Evolutionary conservation across 2,888 invertebrate species (phyloP).

Genomic region (Pasiphila rectangulata): DNA sequence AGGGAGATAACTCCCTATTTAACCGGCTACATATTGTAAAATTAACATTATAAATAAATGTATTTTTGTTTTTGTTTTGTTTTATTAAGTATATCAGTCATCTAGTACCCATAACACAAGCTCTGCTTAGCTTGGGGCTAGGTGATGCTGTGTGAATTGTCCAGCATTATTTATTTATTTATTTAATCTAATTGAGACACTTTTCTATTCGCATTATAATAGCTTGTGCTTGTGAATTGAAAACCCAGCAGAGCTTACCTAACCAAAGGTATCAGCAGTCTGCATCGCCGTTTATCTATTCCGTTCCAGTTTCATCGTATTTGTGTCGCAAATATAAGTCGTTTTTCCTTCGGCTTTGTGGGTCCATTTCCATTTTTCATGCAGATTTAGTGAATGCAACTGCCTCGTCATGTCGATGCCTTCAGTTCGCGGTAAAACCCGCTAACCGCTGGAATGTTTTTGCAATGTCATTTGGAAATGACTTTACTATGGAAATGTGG

Average conservation of each 20-base stretch:
- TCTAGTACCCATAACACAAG: too few relatives aligned
- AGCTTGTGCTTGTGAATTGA: too few relatives aligned
- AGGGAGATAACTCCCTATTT: too few relatives aligned
- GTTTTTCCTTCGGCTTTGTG: slow-evolving; percentile 35
- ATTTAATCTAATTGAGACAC: too few relatives aligned
- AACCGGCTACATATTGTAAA: too few relatives aligned
- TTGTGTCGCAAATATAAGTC: slow-evolving; percentile 38
- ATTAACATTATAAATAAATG: too few relatives aligned
- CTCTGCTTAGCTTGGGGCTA: too few relatives aligned
- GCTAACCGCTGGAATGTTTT: slow-evolving; percentile 25
- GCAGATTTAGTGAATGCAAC: slow-evolving; percentile 37
- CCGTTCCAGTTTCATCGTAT: slow-evolving; percentile 38
- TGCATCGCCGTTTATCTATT: slow-evolving; percentile 26
- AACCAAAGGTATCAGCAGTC: slow-evolving; percentile 11
- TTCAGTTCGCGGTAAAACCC: slow-evolving; percentile 16
- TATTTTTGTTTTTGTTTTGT: too few relatives aligned
- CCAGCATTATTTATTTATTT: too few relatives aligned
- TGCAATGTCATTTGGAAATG: slow-evolving; percentile 23
- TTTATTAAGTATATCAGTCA: too few relatives aligned
- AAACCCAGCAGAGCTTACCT: background rate
- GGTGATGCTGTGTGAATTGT: too few relatives aligned
- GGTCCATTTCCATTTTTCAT: slow-evolving; percentile 50
- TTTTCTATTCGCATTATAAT: too few relatives aligned
- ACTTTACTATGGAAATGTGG: slow-evolving; percentile 14
- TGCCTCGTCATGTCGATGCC: slow-evolving; percentile 27